Conservation (phyloP, 2,888 invertebrate genomes). For the Oasisia sp. region DNA sequence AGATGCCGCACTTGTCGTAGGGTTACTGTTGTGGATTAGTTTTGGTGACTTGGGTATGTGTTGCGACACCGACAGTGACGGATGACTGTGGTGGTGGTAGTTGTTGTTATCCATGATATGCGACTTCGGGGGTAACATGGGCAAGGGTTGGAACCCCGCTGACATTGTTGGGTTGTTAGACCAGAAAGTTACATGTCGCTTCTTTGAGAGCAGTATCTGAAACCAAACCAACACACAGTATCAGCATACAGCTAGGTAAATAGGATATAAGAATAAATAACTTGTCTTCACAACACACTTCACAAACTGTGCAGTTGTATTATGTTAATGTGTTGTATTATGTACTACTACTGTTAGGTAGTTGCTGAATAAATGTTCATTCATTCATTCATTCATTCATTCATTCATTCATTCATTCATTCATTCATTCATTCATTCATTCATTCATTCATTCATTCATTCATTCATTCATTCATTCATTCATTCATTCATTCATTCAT, state of each 20-base stretch:
- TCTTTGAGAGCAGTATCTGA: slow-evolving; percentile 33
- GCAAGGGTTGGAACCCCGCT: slow-evolving; percentile 31
- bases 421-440: too few relatives aligned
- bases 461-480: too few relatives aligned
- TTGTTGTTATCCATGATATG: slow-evolving; percentile 28
- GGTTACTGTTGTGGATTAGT: neutral
- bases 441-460: too few relatives aligned
- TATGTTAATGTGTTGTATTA: too few relatives aligned
- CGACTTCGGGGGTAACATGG: slow-evolving; percentile 26
- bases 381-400: too few relatives aligned
- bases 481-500: too few relatives aligned
- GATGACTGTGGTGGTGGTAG: slow-evolving; percentile 18
- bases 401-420: too few relatives aligned
- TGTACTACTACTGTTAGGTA: too few relatives aligned
- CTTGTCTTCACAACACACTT: neutral
- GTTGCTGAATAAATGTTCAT: too few relatives aligned
- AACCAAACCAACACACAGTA: neutral
- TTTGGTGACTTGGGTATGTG: neutral
- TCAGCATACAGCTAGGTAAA: neutral
- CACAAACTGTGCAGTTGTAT: too few relatives aligned
- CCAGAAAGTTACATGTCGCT: slow-evolving; percentile 33
- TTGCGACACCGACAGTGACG: neutral
- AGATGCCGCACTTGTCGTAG: neutral
- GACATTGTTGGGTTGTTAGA: slow-evolving; percentile 29
- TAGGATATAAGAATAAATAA: neutral